Evolutionary conservation across 2,113 vertebrate species (phyloP).

Genomic region (Dolichallabes microphthalmus): DNA sequence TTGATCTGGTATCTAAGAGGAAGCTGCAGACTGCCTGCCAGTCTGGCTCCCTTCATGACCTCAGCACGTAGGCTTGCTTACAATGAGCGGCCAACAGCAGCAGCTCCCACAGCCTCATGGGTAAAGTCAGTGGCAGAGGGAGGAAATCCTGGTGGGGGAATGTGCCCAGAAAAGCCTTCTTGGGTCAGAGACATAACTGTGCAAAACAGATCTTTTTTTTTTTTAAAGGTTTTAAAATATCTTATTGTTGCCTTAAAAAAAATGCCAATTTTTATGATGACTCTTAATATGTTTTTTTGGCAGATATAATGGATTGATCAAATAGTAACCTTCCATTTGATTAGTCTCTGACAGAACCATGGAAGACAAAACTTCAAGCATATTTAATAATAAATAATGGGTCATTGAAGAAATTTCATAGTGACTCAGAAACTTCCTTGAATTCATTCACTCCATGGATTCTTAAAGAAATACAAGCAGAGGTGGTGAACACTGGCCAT

Average conservation of each 20-base stretch:
- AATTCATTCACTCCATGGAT: conserved; percentile 50
- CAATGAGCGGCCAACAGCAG: conserved; percentile 70
- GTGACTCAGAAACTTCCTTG: conserved; percentile 53
- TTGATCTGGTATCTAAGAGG: conserved; percentile 79
- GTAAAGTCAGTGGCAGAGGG: conserved; percentile 63
- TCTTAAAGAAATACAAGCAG: conserved; percentile 14
- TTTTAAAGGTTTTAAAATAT: background rate
- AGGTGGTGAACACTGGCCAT: conserved; percentile 31
- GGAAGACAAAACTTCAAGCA: conserved; percentile 55
- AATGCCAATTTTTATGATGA: background rate
- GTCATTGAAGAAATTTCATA: background rate
- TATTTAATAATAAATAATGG: conserved; percentile 44
- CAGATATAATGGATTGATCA: background rate
- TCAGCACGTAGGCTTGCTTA: conserved; percentile 67
- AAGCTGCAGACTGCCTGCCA: conserved; percentile 77
- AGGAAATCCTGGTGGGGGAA: conserved; percentile 73
- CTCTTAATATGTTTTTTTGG: background rate
- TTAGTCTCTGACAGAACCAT: conserved; percentile 18
- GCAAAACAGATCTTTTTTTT: conserved; percentile 16
- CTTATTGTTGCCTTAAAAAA: background rate
- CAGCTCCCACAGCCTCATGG: conserved; percentile 60
- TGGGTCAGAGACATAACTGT: conserved; percentile 55
- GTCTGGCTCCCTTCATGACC: conserved; percentile 76
- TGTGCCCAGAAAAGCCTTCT: conserved; percentile 65
- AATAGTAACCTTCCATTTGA: background rate